phyloP scores from a whole-genome alignment of 2,888 invertebrate genomes.

The Cybosia mesomella region DNA sequence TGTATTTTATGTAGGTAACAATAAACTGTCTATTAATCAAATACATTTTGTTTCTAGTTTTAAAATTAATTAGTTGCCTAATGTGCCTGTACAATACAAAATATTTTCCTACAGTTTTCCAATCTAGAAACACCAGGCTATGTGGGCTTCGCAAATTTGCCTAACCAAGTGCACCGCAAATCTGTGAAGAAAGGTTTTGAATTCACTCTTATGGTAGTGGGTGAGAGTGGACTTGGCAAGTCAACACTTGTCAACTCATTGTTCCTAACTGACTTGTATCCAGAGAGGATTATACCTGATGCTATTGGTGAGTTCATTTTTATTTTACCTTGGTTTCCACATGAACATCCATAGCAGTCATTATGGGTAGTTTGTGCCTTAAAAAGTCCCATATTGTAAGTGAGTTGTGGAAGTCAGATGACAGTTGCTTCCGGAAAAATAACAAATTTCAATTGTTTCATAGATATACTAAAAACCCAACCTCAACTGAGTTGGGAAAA shows the following conservation, averaged over 20 bases:
- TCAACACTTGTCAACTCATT: slow-evolving; percentile 98
- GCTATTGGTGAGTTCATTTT: slow-evolving; percentile 90
- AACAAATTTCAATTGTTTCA: too few species aligned
- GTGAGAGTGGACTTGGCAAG: slow-evolving; percentile 96
- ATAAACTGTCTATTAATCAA: too few species aligned
- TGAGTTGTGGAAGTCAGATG: too few species aligned
- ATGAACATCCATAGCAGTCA: background rate
- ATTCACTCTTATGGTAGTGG: slow-evolving; percentile 98
- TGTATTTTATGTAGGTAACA: too few species aligned
- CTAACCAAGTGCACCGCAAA: slow-evolving; percentile 98
- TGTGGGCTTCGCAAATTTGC: slow-evolving; percentile 97
- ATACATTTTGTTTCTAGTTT: too few species aligned
- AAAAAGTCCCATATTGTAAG: too few species aligned
- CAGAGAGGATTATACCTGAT: slow-evolving; percentile 95
- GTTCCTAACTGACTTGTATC: slow-evolving; percentile 97
- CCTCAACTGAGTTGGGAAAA: too few species aligned
- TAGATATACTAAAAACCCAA: too few species aligned
- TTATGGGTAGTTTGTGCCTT: too few species aligned
- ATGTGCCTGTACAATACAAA: background rate
- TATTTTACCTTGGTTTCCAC: background rate
- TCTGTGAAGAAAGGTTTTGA: slow-evolving; percentile 99
- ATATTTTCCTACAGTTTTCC: slow-evolving; percentile 89
- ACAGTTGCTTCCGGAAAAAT: too few species aligned
- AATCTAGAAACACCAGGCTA: slow-evolving; percentile 95
- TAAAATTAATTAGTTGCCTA: background rate